Evolutionary conservation across 2,113 vertebrate genomes (phyloP), one percentile per base, ranked within the genome.

Genomic region (Podiceps cristatus): DNA sequence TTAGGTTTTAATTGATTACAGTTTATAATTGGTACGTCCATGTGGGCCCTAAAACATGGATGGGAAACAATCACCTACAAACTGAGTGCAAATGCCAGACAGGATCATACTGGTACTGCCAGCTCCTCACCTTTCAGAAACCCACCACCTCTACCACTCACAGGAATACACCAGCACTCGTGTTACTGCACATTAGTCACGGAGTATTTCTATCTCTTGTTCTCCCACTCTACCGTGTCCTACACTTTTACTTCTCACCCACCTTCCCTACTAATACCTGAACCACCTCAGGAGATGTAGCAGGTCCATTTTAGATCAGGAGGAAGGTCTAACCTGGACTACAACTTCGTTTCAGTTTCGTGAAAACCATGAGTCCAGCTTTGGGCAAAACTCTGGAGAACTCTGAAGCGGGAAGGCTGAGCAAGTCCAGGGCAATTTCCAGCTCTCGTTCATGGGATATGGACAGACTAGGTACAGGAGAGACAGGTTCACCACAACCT

Each of bases 131-230:
- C 37, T 22, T 45, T 55, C 64, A 74, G 72, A 83, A 64, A 74
- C 47, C 31, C 14, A n/a, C 10, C 11, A 17, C 9, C 23, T 50
- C 58, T 33, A 45, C 18, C 24, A 33, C 40, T 59, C 14, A 33
- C 12, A 35, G 44, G 35, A 66, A 19, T 69, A 14, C 22, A 73
- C 14, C 35, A 55, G n/a, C 6, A 1, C 6, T 27, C 45, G 49
- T 58, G 28, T 52, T 35, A 56, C 0, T 2, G 0, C 37, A 24
- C 1, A 0, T 23, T 33, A 73, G 25, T 67, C 33, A 58, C 1
- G 0, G 47, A 52, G 10, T 17, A 50, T 47, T 60, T 50, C 50
- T 28, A 45, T 13, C 50, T 53, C 45, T 64, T 55, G 24, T 35
- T 45, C 60, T 64, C 35, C 72, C 1, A 0, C 35, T 76, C 12